phyloP scores from a whole-genome alignment of 2,113 vertebrate species.

The Dipodomys ordii region DNA sequence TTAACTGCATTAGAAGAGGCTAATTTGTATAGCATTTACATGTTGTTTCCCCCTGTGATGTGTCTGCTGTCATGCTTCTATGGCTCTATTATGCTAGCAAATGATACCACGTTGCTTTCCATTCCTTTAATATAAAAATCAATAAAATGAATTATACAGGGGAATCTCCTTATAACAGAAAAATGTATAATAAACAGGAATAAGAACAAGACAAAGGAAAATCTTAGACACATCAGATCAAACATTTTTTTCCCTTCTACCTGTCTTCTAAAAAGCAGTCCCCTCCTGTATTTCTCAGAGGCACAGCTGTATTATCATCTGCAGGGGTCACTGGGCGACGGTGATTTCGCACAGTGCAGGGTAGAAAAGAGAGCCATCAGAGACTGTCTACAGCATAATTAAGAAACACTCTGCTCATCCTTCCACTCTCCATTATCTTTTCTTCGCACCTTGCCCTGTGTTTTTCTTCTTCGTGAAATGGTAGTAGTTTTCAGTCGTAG shows the following conservation, averaged over 20 bases:
- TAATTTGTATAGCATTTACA: constrained; percentile 70
- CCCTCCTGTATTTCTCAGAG: constrained; percentile 60
- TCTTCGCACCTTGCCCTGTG: constrained; percentile 70
- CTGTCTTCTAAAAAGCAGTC: constrained; percentile 52
- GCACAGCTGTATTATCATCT: not conserved
- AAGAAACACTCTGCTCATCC: constrained; percentile 62
- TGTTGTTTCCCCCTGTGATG: constrained; percentile 65
- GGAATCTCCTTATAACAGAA: constrained; percentile 59
- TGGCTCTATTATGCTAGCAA: constrained; percentile 69
- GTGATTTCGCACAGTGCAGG: constrained; percentile 62
- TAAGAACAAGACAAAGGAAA: constrained; percentile 50
- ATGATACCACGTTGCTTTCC: constrained; percentile 49
- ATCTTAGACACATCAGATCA: constrained; percentile 3
- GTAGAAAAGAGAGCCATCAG: constrained; percentile 31
- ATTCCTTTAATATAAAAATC: constrained; percentile 70
- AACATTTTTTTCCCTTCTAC: constrained; percentile 55
- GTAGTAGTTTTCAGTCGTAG: constrained; percentile 71
- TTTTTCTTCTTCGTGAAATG: constrained; percentile 81
- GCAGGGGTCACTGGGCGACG: not conserved
- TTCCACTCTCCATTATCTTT: constrained; percentile 75
- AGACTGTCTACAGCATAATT: constrained; percentile 48
- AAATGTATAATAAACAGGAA: constrained; percentile 59
- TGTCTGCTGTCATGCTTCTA: constrained; percentile 69
- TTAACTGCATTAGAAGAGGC: constrained; percentile 66
- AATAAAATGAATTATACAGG: constrained; percentile 64